Base-by-base conservation (phyloP, 2,888 invertebrate genomes). In the Cryptophagus acutangulus region DNA sequence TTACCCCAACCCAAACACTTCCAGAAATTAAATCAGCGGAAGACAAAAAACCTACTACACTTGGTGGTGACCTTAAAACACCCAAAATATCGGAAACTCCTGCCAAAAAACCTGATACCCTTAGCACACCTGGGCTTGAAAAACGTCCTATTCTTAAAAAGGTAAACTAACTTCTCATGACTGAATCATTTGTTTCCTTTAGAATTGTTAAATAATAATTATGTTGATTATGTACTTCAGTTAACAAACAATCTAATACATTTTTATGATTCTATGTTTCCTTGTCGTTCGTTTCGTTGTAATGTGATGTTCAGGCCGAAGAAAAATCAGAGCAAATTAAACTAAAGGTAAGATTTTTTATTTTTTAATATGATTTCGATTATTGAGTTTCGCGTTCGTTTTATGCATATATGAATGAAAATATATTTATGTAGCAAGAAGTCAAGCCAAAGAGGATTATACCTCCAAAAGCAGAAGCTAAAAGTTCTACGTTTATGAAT, bases 401-500 rank as follows among this genome's bases (percentile, higher is more conserved):
- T 12, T 5, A 28, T 10, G 4, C 12, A 15, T 9, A 33, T 15
- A 33, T 9, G 9, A 20, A 28, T 12, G 13, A 5, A 28, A 8
- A 20, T 20, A 35, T 47, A 46, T 42, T 48, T 49, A 51, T 50
- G 39, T 48, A 58, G 56, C 59, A 52, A 54, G 60, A 62, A 51
- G 58, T 61, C 50, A 64, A 64, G 49, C 59, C 61, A 48, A 73
- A 71, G 57, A 67, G 67, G 58, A 59, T 58, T 42, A 72, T 74
- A 50, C 66, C 73, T 59, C 64, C 67, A 58, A 61, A 72, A 62
- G 61, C 67, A 55, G 71, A 72, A 51, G 64, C 70, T 55, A 67
- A 71, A 65, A 65, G 70, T 58, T 78, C 76, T 62, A 74, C 69
- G 59, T 80, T 81, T 67, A 67, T 77, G 59, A 70, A 69, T 50